phyloP scores from a whole-genome alignment of 2,888 invertebrate genomes.

The Diaprepes abbreviatus region DNA sequence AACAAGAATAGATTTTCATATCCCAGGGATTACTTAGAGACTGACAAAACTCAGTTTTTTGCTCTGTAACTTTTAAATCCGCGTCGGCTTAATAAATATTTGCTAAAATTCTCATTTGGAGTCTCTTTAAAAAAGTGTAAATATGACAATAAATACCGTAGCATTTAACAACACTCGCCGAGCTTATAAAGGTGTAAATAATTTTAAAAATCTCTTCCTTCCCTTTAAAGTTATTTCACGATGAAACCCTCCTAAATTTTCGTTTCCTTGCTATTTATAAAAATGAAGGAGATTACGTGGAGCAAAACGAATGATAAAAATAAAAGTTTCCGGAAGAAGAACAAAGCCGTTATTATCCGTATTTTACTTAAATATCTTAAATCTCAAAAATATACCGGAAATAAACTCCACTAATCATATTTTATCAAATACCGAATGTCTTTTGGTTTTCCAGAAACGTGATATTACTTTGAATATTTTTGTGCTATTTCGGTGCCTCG shows the following conservation, averaged over 20 bases:
- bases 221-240: constrained; percentile 17
- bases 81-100: too few relatives aligned
- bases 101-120: too few relatives aligned
- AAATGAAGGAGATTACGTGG: constrained; percentile 22
- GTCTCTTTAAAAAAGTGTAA: too few relatives aligned
- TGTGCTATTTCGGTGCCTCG: constrained; percentile 11
- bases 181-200: constrained; percentile 12
- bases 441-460: constrained; percentile 14
- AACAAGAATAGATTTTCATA: too few relatives aligned
- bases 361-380: constrained; percentile 23
- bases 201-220: constrained; percentile 13
- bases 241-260: neutral
- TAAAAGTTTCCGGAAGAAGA: constrained; percentile 24
- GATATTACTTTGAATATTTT: constrained; percentile 25
- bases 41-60: too few relatives aligned
- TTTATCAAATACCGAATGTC: constrained; percentile 21
- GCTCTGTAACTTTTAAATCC: too few relatives aligned
- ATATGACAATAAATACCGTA: too few relatives aligned
- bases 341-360: constrained; percentile 24
- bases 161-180: neutral
- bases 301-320: constrained; percentile 26
- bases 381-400: constrained; percentile 24
- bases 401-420: constrained; percentile 22
- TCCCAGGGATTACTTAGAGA: too few relatives aligned
- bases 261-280: constrained; percentile 26